Percentiles rank a stretch among this genome's conserved stretches.
Conservation (phyloP, 2,797 vertebrate species). For the Lepus townsendii region DNA sequence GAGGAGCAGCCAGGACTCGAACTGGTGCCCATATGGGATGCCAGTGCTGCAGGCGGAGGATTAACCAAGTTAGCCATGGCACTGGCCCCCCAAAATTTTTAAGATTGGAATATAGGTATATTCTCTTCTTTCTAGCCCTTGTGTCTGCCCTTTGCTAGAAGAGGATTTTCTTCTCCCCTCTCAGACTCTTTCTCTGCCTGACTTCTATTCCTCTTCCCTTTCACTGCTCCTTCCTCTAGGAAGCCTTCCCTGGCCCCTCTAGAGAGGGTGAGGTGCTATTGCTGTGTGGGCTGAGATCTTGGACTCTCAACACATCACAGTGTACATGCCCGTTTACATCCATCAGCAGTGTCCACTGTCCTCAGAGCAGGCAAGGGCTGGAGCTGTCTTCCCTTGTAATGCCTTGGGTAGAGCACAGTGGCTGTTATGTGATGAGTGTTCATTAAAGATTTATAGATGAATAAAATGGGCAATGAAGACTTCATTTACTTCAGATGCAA, state of each 20-base stretch:
- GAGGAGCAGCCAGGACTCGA: too few species aligned
- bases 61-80: too few species aligned
- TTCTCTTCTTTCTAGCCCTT: background rate
- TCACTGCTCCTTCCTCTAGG: background rate
- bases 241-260: background rate
- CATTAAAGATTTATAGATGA: constrained; percentile 5
- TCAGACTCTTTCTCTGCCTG: background rate
- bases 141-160: background rate
- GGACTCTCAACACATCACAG: background rate
- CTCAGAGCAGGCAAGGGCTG: background rate
- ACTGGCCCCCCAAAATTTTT: too few species aligned
- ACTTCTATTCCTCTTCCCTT: background rate
- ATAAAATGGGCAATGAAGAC: background rate
- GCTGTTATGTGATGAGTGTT: background rate
- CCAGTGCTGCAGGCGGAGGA: too few species aligned
- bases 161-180: background rate
- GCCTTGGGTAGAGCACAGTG: background rate
- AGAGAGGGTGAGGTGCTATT: background rate
- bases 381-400: background rate
- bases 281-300: background rate
- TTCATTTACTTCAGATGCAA: background rate
- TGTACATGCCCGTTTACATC: background rate
- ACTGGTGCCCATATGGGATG: too few species aligned
- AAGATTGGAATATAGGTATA: background rate
- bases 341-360: background rate